phyloP scores from a whole-genome alignment of 2,797 vertebrate genomes.

The Hephaestus fuliginosus region DNA sequence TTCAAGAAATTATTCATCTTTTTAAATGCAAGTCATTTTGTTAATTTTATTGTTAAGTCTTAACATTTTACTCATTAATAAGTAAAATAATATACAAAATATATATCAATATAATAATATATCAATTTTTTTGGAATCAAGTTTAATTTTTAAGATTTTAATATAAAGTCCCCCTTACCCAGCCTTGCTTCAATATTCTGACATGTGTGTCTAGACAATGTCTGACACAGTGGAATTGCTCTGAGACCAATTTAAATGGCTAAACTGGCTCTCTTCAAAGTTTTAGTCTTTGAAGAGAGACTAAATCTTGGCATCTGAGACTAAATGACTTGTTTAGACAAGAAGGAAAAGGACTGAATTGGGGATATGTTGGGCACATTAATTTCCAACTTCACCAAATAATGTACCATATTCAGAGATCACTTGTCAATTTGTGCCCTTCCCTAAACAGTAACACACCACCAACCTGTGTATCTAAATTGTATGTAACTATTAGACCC shows the following conservation, averaged over 20 bases:
- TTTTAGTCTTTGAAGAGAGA: background rate
- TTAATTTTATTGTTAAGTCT: background rate
- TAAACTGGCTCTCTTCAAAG: background rate
- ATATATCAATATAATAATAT: background rate
- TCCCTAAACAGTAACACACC: background rate
- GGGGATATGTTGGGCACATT: background rate
- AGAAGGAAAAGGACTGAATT: background rate
- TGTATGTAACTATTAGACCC: background rate
- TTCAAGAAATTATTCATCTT: background rate
- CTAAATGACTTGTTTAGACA: conserved; percentile 3
- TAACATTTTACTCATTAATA: background rate
- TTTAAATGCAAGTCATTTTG: background rate
- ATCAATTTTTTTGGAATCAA: background rate
- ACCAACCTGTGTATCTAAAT: conserved; percentile 1
- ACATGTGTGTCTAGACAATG: conserved; percentile 11
- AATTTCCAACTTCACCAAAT: background rate
- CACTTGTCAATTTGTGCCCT: conserved; percentile 1
- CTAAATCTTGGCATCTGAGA: background rate
- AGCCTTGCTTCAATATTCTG: background rate
- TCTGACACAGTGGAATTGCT: background rate
- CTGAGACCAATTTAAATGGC: background rate
- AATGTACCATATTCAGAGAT: conserved; percentile 3
- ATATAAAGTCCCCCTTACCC: background rate
- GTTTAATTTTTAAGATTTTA: background rate
- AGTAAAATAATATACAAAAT: conserved; percentile 5